A percentile compares a stretch with the other conserved stretches of the same genome.
These are phyloP conservation scores for Lophotriccus pileatus DNA, from an alignment of 2,797 vertebrate genomes.

Conservation along the genomic window DNA sequence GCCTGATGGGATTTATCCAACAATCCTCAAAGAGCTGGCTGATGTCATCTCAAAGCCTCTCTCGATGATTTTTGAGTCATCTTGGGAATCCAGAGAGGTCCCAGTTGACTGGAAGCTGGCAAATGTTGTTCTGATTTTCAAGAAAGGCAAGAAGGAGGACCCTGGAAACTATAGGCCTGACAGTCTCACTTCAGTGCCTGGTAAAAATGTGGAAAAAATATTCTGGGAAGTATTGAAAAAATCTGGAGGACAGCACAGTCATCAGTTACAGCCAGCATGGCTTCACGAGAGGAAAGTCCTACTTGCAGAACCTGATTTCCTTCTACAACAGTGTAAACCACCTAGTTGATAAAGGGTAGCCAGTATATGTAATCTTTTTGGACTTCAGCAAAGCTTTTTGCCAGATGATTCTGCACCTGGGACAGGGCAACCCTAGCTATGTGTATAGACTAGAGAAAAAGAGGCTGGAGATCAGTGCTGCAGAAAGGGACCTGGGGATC, in stretches of 20 bases:
- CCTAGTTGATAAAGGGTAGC: fast-evolving
- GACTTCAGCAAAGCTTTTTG: background rate
- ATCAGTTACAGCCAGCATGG: background rate
- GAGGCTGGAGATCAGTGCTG: background rate
- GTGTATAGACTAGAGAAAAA: background rate
- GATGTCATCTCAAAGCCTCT: background rate
- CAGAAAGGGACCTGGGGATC: background rate
- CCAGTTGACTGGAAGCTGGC: background rate
- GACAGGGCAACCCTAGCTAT: background rate
- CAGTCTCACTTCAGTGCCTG: background rate
- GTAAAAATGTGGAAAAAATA: background rate
- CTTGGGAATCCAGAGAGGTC: background rate
- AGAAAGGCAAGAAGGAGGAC: background rate
- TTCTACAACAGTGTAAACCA: fast-evolving
- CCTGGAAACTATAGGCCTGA: background rate
- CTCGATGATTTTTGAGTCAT: background rate
- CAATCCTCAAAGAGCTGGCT: background rate
- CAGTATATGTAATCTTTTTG: background rate
- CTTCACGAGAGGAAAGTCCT: background rate
- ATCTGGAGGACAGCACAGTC: background rate
- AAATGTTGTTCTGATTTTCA: background rate
- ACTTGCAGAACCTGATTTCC: background rate
- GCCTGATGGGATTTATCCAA: fast-evolving
- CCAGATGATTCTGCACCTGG: background rate
- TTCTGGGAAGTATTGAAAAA: background rate